Conservation (phyloP, 1,140 invertebrate genomes). For the Lysiphlebus fabarum region DNA sequence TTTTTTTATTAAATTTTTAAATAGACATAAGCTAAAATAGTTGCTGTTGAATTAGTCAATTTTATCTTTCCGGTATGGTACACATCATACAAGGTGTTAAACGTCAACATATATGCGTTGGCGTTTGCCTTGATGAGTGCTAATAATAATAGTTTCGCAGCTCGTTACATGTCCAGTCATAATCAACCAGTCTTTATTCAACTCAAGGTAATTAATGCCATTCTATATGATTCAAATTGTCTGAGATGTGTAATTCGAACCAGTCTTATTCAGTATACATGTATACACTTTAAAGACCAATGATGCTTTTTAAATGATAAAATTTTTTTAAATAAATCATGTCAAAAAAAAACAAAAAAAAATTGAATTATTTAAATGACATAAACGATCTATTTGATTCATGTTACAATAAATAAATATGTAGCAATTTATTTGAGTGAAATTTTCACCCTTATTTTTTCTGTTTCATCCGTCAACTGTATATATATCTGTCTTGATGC, state of each 20-base stretch:
- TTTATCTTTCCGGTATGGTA: not conserved
- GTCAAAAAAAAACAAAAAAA: not conserved
- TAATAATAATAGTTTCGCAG: slow-evolving; percentile 22
- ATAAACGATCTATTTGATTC: no score
- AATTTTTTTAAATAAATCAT: not conserved
- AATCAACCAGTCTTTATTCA: slow-evolving; percentile 11
- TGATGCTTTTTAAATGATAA: not conserved
- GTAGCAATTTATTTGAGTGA: slow-evolving; percentile 7
- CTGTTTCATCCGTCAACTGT: no score
- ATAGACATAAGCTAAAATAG: no score
- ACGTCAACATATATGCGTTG: slow-evolving; percentile 11
- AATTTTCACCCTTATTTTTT: not conserved
- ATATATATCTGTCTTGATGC: not conserved
- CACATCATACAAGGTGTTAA: slow-evolving; percentile 10
- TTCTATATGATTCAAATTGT: no score
- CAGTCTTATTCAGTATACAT: no score
- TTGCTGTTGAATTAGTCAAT: no score
- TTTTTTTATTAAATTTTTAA: no score
- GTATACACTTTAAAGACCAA: not conserved
- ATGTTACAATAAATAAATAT: not conserved
- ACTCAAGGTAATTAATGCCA: slow-evolving; percentile 15
- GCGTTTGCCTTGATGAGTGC: slow-evolving; percentile 8
- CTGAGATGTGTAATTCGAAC: no score
- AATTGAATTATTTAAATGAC: not conserved
- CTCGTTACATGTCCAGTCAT: slow-evolving; percentile 19